phyloP scores from a whole-genome alignment of 2,797 vertebrate species.

The Phrynocephalus guinanensis region DNA sequence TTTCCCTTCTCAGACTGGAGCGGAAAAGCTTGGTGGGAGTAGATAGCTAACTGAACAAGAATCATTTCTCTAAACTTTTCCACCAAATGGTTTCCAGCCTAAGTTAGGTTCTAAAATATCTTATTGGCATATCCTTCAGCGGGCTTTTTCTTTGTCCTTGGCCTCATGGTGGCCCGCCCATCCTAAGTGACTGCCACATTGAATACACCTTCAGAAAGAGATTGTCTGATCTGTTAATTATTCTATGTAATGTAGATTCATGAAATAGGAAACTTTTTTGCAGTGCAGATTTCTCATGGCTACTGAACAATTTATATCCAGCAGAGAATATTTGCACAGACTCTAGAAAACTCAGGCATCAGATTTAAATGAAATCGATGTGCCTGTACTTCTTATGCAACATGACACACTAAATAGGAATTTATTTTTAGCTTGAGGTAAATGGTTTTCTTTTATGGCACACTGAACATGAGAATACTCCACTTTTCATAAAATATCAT shows the following conservation, averaged over 20 bases:
- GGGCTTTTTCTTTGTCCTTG: not conserved
- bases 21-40: no score
- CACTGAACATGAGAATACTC: constrained; percentile 10
- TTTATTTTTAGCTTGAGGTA: not conserved
- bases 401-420: not conserved
- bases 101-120: not conserved
- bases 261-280: not conserved
- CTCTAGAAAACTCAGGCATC: no score
- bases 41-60: no score
- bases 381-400: not conserved
- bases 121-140: no score
- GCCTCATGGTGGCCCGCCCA: not conserved
- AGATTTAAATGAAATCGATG: no score
- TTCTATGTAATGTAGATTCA: not conserved
- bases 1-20: no score
- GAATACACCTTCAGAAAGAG: not conserved
- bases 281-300: not conserved
- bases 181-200: not conserved
- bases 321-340: not conserved
- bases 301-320: not conserved
- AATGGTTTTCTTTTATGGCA: not conserved
- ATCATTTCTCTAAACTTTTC: not conserved
- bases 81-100: not conserved
- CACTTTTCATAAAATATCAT: constrained; percentile 30
- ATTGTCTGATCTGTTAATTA: not conserved